These are phyloP conservation scores for Australoheros scitulus DNA, from an alignment of 2,113 vertebrate species.

Conservation along the genomic window DNA sequence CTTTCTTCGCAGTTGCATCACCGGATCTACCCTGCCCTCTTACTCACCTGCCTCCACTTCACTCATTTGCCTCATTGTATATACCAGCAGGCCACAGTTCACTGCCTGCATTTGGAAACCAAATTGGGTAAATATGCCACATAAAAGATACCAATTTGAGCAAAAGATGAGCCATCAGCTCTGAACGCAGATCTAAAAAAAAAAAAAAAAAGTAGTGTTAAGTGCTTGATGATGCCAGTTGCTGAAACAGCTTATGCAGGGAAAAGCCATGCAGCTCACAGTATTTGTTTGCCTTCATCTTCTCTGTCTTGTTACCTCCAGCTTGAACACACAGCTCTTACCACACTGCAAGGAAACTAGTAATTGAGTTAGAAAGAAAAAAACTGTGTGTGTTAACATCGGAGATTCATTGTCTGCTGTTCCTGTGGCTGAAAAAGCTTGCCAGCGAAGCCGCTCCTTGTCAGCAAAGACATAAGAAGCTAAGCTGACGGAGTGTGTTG, in stretches of 20 bases:
- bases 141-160: neutral
- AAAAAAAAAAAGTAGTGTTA: neutral
- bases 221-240: neutral
- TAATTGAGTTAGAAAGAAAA: conserved; percentile 1
- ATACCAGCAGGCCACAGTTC: neutral
- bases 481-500: conserved; percentile 19
- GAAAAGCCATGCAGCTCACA: neutral
- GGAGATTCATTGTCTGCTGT: conserved; percentile 4
- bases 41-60: neutral
- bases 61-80: neutral
- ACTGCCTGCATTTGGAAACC: neutral
- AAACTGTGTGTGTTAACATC: neutral
- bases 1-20: neutral
- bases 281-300: neutral
- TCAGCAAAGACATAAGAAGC: conserved; percentile 12
- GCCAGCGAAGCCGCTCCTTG: neutral
- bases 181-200: neutral
- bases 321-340: neutral
- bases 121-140: neutral
- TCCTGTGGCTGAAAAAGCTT: neutral
- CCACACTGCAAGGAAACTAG: neutral
- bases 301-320: neutral
- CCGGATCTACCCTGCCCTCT: neutral
- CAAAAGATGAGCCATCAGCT: neutral
- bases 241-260: neutral